These are phyloP conservation scores for Heterotilapia buettikoferi DNA, from an alignment of 2,113 vertebrate genomes.

Conservation along the genomic window DNA sequence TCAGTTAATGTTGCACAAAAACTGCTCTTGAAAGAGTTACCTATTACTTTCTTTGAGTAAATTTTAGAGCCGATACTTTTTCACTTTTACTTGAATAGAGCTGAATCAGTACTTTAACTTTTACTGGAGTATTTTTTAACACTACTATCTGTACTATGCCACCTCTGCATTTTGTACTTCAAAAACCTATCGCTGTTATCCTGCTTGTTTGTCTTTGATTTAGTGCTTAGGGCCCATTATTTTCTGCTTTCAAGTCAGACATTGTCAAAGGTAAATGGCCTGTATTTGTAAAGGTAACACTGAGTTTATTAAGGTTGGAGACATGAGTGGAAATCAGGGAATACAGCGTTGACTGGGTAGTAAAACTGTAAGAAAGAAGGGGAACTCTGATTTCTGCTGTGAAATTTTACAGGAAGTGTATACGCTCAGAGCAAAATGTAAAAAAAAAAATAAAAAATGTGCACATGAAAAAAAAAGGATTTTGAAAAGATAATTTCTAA, in stretches of 20 bases:
- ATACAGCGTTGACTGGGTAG: slow-evolving; percentile 35
- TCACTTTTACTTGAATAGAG: background rate
- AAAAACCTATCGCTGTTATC: background rate
- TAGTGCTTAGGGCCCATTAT: slow-evolving; percentile 75
- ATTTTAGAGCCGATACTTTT: background rate
- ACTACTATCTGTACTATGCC: background rate
- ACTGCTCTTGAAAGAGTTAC: background rate
- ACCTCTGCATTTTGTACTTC: background rate
- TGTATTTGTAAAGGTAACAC: slow-evolving; percentile 62
- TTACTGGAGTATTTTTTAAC: background rate
- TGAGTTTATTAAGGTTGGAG: slow-evolving; percentile 65
- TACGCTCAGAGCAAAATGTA: background rate
- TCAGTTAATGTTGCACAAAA: background rate
- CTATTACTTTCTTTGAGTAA: background rate
- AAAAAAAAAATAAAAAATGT: background rate
- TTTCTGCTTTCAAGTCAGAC: slow-evolving; percentile 76
- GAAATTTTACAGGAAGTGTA: background rate
- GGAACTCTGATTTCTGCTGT: background rate
- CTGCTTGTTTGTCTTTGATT: slow-evolving; percentile 6
- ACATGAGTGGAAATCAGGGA: slow-evolving; percentile 16
- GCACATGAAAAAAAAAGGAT: background rate
- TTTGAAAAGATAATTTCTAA: background rate
- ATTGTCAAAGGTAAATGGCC: slow-evolving; percentile 71
- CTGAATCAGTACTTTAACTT: background rate
- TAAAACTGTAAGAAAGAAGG: slow-evolving; percentile 40